phyloP scores from a whole-genome alignment of 2,888 invertebrate genomes.

The Acleris cristana region DNA sequence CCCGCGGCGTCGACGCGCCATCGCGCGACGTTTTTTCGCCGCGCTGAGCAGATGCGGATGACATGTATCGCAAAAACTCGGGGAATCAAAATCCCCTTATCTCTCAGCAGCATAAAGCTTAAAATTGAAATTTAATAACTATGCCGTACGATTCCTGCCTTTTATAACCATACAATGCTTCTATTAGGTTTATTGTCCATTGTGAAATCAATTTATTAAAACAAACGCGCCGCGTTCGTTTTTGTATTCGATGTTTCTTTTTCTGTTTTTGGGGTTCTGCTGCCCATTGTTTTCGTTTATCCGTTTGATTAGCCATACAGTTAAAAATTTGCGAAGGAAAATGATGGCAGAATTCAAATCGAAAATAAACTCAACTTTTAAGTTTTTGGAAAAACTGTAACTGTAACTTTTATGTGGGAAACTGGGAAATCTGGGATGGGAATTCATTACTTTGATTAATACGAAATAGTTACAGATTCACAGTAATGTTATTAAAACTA shows the following conservation, averaged over 20 bases:
- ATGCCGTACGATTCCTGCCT: conserved; percentile 34
- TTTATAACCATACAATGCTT: conserved; percentile 10
- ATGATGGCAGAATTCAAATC: too few species aligned
- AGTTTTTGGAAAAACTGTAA: too few species aligned
- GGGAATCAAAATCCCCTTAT: conserved; percentile 73
- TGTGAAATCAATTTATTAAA: conserved; percentile 25
- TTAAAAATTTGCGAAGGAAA: too few species aligned
- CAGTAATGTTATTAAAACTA: too few species aligned
- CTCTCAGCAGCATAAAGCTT: conserved; percentile 66
- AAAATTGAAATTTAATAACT: conserved; percentile 72
- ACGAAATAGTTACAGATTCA: too few species aligned
- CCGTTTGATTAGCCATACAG: too few species aligned
- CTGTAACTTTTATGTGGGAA: too few species aligned
- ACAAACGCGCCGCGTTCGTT: conserved; percentile 9
- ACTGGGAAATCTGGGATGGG: too few species aligned
- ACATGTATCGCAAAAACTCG: conserved; percentile 53
- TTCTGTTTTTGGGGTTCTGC: not conserved
- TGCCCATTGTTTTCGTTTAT: not conserved
- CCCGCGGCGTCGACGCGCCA: conserved; percentile 50
- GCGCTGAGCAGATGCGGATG: conserved; percentile 58
- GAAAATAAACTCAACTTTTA: too few species aligned
- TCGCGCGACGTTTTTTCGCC: conserved; percentile 58
- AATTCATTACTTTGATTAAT: too few species aligned
- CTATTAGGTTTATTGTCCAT: conserved; percentile 21
- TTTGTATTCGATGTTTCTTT: conserved; percentile 2